Evolutionary conservation across 2,113 vertebrate genomes (phyloP).

Genomic region (Aspiorhynchus laticeps): DNA sequence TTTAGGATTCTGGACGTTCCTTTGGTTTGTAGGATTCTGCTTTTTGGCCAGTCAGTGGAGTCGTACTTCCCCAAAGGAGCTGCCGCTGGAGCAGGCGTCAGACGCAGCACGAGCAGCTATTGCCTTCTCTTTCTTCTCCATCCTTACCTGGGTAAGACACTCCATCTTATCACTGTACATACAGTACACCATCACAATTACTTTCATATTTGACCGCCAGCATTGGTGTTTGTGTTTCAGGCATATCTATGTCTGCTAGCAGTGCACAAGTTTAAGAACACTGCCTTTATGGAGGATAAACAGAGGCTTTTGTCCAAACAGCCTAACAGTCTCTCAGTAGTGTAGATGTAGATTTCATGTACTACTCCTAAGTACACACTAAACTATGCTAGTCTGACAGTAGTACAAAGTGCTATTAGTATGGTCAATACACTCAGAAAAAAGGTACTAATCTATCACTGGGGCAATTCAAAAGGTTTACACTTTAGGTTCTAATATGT

Average conservation of each 20-base stretch:
- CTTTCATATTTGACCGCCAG: neutral
- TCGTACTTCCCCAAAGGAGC: conserved; percentile 70
- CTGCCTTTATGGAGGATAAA: conserved; percentile 66
- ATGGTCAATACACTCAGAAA: neutral
- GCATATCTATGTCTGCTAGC: conserved; percentile 67
- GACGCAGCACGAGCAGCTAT: conserved; percentile 87
- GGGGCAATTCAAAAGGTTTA: too few relatives aligned
- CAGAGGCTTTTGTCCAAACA: conserved; percentile 65
- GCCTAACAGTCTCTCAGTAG: conserved; percentile 55
- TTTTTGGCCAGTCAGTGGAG: conserved; percentile 81
- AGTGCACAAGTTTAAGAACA: conserved; percentile 62
- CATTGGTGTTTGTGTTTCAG: conserved; percentile 63
- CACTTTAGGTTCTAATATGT: too few relatives aligned
- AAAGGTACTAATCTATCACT: too few relatives aligned
- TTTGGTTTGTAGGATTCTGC: conserved; percentile 80
- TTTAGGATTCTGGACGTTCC: conserved; percentile 66
- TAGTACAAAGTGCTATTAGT: neutral
- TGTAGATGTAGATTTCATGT: conserved; percentile 60
- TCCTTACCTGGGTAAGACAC: conserved; percentile 87
- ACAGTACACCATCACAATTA: neutral
- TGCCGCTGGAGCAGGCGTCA: conserved; percentile 79
- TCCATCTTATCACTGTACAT: neutral
- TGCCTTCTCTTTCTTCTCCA: conserved; percentile 87
- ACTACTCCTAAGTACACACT: neutral
- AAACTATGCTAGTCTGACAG: neutral